phyloP scores from a whole-genome alignment of 1,140 invertebrate species.

The Drosophila kepulauana region DNA sequence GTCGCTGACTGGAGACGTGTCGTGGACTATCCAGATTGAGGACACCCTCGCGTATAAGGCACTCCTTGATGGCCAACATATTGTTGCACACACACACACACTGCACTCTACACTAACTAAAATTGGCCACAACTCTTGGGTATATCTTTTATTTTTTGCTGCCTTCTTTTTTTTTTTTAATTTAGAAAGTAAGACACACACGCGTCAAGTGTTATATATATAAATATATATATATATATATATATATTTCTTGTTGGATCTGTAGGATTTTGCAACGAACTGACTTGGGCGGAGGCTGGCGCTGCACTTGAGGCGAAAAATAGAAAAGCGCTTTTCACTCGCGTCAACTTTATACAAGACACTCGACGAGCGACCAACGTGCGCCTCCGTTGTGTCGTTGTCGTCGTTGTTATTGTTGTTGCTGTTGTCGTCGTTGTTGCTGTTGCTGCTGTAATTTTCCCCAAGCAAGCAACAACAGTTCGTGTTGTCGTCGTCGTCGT shows the following conservation, averaged over 20 bases:
- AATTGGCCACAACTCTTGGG: conserved; percentile 31
- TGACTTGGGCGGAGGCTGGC: conserved; percentile 20
- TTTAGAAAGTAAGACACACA: conserved; percentile 75
- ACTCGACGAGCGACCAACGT: conserved; percentile 38
- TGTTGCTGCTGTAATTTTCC: conserved; percentile 49
- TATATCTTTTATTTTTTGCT: conserved; percentile 40
- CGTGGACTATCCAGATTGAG: conserved; percentile 72
- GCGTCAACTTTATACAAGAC: conserved; percentile 68
- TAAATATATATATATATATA: conserved; percentile 20
- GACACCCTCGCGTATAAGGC: conserved; percentile 79
- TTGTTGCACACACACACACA: conserved; percentile 21
- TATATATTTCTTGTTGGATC: conserved; percentile 17
- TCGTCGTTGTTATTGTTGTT: conserved; percentile 11
- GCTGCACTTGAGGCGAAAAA: conserved; percentile 80
- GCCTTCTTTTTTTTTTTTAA: conserved; percentile 57
- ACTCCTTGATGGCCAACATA: conserved; percentile 83
- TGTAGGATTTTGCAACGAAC: conserved; percentile 23
- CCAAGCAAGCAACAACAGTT: conserved; percentile 42
- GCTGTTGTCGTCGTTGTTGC: conserved; percentile 15
- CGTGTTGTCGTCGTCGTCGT: conserved; percentile 51
- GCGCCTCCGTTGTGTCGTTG: conserved; percentile 9
- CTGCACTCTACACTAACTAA: conserved; percentile 35
- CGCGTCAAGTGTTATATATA: conserved; percentile 59
- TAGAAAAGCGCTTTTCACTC: conserved; percentile 78
- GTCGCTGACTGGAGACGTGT: conserved; percentile 34